Percentiles rank a stretch among this genome's conserved stretches.
Conservation (phyloP, 2,113 vertebrate species). For the Chloebia gouldiae region DNA sequence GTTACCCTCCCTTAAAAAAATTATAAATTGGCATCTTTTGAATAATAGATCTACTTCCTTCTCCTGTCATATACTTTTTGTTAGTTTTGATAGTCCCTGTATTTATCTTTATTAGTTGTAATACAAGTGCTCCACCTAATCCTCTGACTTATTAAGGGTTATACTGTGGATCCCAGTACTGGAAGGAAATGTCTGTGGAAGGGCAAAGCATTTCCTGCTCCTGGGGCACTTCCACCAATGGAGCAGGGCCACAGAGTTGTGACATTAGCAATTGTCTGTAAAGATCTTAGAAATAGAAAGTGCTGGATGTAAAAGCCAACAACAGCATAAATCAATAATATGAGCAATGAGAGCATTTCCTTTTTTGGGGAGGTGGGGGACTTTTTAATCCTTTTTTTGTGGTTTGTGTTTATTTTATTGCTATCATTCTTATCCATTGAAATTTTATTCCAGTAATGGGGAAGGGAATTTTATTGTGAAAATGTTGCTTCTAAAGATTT, state of each 20-base stretch:
- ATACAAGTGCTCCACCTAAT: background rate
- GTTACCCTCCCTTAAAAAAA: background rate
- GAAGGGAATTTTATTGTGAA: background rate
- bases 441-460: background rate
- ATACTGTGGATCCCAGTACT: background rate
- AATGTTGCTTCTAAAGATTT: background rate
- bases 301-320: background rate
- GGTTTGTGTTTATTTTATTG: background rate
- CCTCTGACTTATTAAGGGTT: background rate
- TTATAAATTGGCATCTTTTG: background rate
- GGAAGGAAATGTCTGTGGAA: slow-evolving; percentile 49
- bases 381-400: background rate
- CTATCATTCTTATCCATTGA: background rate
- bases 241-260: background rate
- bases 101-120: background rate
- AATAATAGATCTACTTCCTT: background rate
- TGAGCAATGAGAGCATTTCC: background rate
- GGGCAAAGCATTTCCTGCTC: slow-evolving; percentile 44
- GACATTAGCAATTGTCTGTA: slow-evolving; percentile 16
- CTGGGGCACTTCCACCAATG: slow-evolving; percentile 44
- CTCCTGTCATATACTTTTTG: background rate
- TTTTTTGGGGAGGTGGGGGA: background rate
- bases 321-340: slow-evolving; percentile 33
- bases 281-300: slow-evolving; percentile 20
- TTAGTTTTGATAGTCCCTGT: background rate